A percentile compares a stretch with the other conserved stretches of the same genome.
These are phyloP conservation scores for Anser cygnoides DNA, from an alignment of 2,113 vertebrate species.

Conservation along the genomic window DNA sequence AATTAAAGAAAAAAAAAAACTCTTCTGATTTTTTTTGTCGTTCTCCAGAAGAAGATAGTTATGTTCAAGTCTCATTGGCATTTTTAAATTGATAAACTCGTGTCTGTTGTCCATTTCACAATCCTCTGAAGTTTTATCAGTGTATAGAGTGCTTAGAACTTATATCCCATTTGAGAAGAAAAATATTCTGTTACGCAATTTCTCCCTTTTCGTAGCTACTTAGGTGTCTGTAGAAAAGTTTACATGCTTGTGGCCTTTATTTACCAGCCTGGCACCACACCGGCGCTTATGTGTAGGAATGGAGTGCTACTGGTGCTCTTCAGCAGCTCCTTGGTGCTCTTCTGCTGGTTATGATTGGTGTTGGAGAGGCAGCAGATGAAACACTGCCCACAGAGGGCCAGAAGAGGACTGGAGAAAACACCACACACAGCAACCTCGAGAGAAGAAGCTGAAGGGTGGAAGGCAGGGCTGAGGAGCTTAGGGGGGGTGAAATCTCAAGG, in stretches of 20 bases:
- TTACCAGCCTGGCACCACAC: background rate
- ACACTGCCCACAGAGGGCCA: rapidly evolving
- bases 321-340: background rate
- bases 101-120: background rate
- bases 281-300: background rate
- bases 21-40: background rate
- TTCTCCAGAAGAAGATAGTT: background rate
- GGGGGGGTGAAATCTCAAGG: background rate
- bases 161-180: background rate
- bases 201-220: background rate
- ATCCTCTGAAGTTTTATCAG: background rate
- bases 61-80: rapidly evolving
- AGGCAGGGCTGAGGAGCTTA: background rate
- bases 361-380: background rate
- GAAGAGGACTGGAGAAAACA: background rate
- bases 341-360: rapidly evolving
- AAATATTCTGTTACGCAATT: background rate
- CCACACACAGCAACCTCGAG: background rate
- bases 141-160: background rate
- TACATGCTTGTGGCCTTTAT: background rate
- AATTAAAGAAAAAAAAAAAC: background rate
- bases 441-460: background rate
- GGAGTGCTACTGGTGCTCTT: background rate
- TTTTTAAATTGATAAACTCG: background rate
- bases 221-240: background rate